phyloP scores from a whole-genome alignment of 2,797 vertebrate species.

The Phalanger gymnotis region DNA sequence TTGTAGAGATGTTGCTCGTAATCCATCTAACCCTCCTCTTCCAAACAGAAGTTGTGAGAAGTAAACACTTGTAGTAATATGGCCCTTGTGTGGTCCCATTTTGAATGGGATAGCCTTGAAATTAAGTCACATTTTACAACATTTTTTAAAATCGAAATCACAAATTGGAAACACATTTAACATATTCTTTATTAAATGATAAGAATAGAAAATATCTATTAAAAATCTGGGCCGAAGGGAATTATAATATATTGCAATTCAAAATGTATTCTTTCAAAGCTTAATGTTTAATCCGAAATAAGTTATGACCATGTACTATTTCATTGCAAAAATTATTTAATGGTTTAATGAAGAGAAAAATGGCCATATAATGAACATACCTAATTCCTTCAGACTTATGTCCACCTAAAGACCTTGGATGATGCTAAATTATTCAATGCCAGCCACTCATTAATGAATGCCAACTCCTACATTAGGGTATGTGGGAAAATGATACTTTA shows the following conservation, averaged over 20 bases:
- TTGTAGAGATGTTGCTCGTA: fast-evolving
- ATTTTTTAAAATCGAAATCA: neutral
- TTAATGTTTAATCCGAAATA: neutral
- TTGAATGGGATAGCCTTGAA: neutral
- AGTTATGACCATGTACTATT: neutral
- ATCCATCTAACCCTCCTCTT: neutral
- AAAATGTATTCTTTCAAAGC: neutral
- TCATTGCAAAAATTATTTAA: neutral
- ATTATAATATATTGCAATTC: neutral
- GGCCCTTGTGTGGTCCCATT: neutral
- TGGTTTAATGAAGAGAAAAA: neutral
- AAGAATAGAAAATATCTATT: fast-evolving
- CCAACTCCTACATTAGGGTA: neutral
- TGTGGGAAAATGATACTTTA: neutral
- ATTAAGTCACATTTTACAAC: neutral
- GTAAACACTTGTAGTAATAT: neutral
- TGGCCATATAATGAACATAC: neutral
- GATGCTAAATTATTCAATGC: too few relatives aligned
- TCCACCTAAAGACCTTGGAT: neutral
- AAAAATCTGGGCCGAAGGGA: neutral
- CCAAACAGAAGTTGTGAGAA: neutral
- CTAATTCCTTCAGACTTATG: neutral
- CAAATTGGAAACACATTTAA: neutral
- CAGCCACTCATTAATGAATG: neutral
- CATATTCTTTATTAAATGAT: neutral